These are phyloP conservation scores for Heterotis niloticus DNA, from an alignment of 2,113 vertebrate genomes.

Conservation along the genomic window DNA sequence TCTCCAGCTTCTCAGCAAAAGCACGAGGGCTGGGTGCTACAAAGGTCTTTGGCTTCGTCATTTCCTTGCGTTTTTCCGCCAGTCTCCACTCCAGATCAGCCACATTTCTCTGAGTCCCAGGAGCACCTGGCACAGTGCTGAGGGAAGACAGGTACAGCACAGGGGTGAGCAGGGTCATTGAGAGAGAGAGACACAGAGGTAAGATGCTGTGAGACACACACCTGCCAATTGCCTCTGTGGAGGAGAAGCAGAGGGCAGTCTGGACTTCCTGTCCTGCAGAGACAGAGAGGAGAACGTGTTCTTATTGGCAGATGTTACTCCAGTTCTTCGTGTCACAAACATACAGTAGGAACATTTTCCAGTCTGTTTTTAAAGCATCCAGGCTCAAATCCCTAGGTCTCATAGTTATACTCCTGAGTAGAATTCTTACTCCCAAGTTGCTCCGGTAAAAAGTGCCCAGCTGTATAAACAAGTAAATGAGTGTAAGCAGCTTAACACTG, in stretches of 20 bases:
- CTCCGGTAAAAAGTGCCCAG: no score
- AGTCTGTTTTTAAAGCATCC: no score
- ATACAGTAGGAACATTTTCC: no score
- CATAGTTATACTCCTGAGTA: no score
- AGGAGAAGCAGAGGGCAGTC: slow-evolving; percentile 64
- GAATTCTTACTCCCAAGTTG: no score
- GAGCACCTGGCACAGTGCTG: background rate
- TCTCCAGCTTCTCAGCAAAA: slow-evolving; percentile 76
- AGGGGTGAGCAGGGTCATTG: background rate
- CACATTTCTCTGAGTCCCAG: slow-evolving; percentile 48
- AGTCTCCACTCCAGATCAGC: slow-evolving; percentile 64
- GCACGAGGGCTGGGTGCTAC: slow-evolving; percentile 69
- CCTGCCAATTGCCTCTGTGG: slow-evolving; percentile 74
- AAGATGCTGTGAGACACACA: slow-evolving; percentile 52
- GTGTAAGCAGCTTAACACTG: no score
- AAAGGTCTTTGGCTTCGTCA: slow-evolving; percentile 71
- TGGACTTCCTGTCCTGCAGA: slow-evolving; percentile 62
- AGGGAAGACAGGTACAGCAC: background rate
- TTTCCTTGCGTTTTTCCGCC: slow-evolving; percentile 71
- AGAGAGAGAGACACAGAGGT: background rate
- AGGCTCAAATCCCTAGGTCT: no score
- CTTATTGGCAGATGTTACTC: no score
- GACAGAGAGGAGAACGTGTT: no score
- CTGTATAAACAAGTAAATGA: no score
- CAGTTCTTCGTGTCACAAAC: no score